phyloP scores from a whole-genome alignment of 2,797 vertebrate species.

The Danionella dracula region DNA sequence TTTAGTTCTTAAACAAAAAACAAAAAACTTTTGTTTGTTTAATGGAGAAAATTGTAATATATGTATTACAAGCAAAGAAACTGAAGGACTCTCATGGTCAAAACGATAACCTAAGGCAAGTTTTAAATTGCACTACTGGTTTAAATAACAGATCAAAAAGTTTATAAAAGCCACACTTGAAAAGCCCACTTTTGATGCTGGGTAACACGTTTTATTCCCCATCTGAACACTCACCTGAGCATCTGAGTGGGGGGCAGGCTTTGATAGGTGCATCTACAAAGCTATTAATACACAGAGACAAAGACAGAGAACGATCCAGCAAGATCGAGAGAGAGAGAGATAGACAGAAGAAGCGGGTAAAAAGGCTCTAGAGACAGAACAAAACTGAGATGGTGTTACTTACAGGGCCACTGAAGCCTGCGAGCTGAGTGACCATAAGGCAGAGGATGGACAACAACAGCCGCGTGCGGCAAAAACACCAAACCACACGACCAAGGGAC shows the following conservation, averaged over 20 bases:
- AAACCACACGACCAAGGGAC: constrained; percentile 78
- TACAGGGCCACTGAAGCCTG: constrained; percentile 92
- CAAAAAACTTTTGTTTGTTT: too few relatives aligned
- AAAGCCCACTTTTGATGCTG: constrained; percentile 2
- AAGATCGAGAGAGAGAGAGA: not conserved
- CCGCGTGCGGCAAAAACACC: constrained; percentile 86
- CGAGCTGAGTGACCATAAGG: constrained; percentile 89
- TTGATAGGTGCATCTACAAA: constrained; percentile 29
- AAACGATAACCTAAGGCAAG: constrained; percentile 36
- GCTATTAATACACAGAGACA: constrained; percentile 40
- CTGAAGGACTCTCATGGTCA: constrained; percentile 5
- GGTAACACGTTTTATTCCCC: constrained; percentile 39
- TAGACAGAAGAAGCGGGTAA: constrained; percentile 33
- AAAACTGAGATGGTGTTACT: constrained; percentile 67
- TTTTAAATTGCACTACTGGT: too few relatives aligned
- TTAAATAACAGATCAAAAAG: too few relatives aligned
- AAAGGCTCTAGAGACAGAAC: constrained; percentile 30
- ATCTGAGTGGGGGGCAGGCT: constrained; percentile 35
- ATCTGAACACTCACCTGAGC: constrained; percentile 52
- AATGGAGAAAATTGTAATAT: too few relatives aligned
- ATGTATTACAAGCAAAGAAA: not conserved
- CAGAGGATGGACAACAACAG: constrained; percentile 87
- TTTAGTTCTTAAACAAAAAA: not conserved
- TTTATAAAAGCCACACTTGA: constrained; percentile 16
- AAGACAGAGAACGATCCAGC: constrained; percentile 10